These are phyloP conservation scores for Caenorhabditis remanei DNA, from an alignment of 1,140 invertebrate species.

Conservation along the genomic window DNA sequence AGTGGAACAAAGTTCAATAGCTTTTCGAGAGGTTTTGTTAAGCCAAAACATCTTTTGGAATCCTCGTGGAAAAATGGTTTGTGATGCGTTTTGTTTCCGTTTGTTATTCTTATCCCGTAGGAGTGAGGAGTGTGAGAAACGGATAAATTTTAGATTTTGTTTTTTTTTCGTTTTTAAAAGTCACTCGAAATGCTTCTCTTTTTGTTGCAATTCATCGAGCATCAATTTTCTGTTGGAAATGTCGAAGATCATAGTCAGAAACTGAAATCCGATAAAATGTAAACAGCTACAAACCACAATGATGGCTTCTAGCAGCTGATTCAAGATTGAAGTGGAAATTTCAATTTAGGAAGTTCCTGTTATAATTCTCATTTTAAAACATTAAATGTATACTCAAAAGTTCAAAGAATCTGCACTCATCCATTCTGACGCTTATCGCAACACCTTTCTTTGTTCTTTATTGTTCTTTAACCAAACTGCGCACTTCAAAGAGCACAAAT, in stretches of 20 bases:
- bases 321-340: no score
- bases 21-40: neutral
- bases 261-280: no score
- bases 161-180: neutral
- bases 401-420: neutral
- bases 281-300: no score
- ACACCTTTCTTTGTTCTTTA: neutral
- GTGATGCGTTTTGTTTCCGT: neutral
- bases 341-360: no score
- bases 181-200: neutral
- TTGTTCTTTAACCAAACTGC: neutral
- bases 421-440: neutral
- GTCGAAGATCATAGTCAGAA: no score
- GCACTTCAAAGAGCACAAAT: constrained; percentile 27
- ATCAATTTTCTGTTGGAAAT: no score
- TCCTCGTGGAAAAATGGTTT: constrained; percentile 38
- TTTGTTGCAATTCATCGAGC: neutral
- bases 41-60: neutral
- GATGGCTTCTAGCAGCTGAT: no score
- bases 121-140: neutral
- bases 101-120: neutral
- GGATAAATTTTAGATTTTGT: neutral
- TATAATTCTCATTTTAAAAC: no score
- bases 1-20: constrained; percentile 24
- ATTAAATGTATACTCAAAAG: neutral